Evolutionary conservation across 2,113 vertebrate genomes (phyloP), one percentile per base, ranked within the genome.

Genomic region (Pseudonaja textilis): DNA sequence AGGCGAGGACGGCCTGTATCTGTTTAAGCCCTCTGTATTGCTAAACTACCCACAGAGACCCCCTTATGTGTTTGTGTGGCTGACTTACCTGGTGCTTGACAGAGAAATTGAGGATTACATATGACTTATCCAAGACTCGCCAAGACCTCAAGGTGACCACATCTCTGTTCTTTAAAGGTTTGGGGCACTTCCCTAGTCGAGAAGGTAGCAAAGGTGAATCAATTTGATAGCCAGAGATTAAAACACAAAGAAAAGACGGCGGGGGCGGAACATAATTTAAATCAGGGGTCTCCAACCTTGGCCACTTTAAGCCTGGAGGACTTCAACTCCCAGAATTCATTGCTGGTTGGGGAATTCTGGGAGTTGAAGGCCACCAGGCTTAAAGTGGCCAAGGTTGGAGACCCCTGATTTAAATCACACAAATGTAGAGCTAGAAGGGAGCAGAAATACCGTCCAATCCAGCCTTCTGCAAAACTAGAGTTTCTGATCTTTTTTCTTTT

Each of bases 101-200:
- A 0, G 98, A 98, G 97, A 97, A 98, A 96, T 98, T 98, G 56
- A 98, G 50, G 56, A 98, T 97, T 3, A 97, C 52, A 74, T 97
- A 98, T 88, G 97, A 97, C 0, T 97, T 97, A 18, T 97, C 97
- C 45, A 42, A 96, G 5, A 97, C 93, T 85, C 93, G 96, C 98
- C 98, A 98, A 0, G 98, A 97, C 11, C 98, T 96, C 92, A 98
- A 93, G 0, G 97, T 98, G 61, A 95, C 93, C 1, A 97, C 97
- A 85, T 97, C 97, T 85, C 97, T 94, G 96, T 98, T 98, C 92
- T 96, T 98, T 74, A 97, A 96, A 2, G 98, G 97, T 22, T 95
- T 97, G 4, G 97, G 97, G 92, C 97, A 98, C 91, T 93, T 14
- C 97, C 98, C 97, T 98, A 91, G 34, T 18, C 50, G 34, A 52